phyloP scores from a whole-genome alignment of 2,888 invertebrate genomes.

The Scrobipalpa atriplicella region DNA sequence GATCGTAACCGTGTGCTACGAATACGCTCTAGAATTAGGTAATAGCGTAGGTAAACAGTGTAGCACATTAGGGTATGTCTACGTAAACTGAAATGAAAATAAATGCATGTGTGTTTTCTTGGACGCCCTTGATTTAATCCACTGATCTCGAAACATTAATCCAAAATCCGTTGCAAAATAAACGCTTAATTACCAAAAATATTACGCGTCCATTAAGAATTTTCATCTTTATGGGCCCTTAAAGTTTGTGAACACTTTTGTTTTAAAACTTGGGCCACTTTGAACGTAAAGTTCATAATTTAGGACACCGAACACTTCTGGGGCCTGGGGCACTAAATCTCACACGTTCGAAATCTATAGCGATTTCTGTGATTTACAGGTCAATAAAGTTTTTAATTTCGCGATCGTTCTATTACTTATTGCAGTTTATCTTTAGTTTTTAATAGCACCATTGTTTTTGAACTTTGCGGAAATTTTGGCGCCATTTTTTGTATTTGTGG shows the following conservation, averaged over 20 bases:
- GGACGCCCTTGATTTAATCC: neutral
- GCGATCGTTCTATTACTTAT: slow-evolving; percentile 56
- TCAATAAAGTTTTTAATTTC: slow-evolving; percentile 67
- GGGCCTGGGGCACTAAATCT: slow-evolving; percentile 50
- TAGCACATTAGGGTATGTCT: too few species aligned
- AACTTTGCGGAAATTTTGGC: neutral
- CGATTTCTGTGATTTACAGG: slow-evolving; percentile 54
- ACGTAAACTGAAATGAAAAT: too few species aligned
- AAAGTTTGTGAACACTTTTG: slow-evolving; percentile 52
- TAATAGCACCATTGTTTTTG: slow-evolving; percentile 47
- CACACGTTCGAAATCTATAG: slow-evolving; percentile 48
- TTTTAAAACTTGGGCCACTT: slow-evolving; percentile 47
- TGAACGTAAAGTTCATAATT: slow-evolving; percentile 50
- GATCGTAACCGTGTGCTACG: too few species aligned
- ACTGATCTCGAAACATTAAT: slow-evolving; percentile 13
- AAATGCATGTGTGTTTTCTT: neutral
- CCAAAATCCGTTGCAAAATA: slow-evolving; percentile 14
- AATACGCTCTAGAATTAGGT: too few species aligned
- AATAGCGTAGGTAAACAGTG: too few species aligned
- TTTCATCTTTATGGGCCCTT: slow-evolving; percentile 45
- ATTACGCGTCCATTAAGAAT: slow-evolving; percentile 36
- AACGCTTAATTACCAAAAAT: slow-evolving; percentile 28
- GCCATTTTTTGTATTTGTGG: neutral
- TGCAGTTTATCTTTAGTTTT: slow-evolving; percentile 50
- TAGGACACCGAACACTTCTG: slow-evolving; percentile 42